phyloP scores from a whole-genome alignment of 2,113 vertebrate species.

The Vulpes ferrilata region DNA sequence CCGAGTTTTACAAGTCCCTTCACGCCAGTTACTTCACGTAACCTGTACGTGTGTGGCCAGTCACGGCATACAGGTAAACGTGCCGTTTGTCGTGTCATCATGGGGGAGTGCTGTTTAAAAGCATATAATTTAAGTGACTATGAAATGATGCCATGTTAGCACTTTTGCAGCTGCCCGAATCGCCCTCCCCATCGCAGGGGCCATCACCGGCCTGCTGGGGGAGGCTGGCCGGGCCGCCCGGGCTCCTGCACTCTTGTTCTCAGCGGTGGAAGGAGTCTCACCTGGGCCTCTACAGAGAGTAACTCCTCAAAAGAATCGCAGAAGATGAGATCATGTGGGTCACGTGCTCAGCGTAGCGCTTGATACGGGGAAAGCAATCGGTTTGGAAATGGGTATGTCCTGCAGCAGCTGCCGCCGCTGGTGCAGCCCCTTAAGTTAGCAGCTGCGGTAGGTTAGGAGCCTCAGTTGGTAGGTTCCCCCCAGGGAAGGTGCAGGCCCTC shows the following conservation, averaged over 20 bases:
- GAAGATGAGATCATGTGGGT: not conserved
- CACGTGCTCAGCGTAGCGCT: not conserved
- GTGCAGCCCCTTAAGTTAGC: not conserved
- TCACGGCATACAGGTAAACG: constrained; percentile 17
- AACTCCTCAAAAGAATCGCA: not conserved
- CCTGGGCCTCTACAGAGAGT: not conserved
- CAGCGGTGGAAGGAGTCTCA: not conserved
- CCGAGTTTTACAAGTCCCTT: constrained; percentile 67
- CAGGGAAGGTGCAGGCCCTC: not conserved
- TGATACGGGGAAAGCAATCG: not conserved
- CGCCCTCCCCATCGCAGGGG: not conserved
- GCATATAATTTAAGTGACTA: not conserved
- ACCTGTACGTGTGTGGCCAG: not conserved
- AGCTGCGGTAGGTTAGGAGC: not conserved
- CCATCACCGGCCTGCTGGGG: not conserved
- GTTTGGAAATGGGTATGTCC: not conserved
- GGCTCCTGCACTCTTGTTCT: not conserved
- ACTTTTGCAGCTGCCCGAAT: not conserved
- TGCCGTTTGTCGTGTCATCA: constrained; percentile 17
- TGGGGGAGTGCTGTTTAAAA: constrained; percentile 25
- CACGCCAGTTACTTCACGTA: constrained; percentile 14
- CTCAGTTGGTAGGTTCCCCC: not conserved
- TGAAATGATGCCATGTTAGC: not conserved
- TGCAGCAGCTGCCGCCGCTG: not conserved
- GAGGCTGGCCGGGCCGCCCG: not conserved